Evolutionary conservation across 1,140 invertebrate species (phyloP).

Genomic region (Zaprionus nigranus): DNA sequence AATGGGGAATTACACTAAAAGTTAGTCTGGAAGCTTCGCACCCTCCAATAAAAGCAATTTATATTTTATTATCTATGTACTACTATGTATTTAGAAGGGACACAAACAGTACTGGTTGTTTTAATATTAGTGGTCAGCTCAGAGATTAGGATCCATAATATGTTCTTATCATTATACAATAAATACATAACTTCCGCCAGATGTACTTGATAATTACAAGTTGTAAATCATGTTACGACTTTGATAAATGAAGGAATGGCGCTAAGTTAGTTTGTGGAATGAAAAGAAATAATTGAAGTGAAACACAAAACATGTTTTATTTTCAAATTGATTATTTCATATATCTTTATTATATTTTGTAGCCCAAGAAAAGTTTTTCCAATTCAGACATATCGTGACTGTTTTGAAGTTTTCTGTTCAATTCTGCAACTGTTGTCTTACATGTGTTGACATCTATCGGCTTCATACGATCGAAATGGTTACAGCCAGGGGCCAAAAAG

Average conservation of each 20-base stretch:
- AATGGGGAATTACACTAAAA: neutral
- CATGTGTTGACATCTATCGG: neutral
- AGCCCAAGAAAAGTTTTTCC: neutral
- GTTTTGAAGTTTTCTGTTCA: neutral
- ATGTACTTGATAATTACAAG: neutral
- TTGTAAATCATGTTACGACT: neutral
- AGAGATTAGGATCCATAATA: neutral
- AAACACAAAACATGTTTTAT: neutral
- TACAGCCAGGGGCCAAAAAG: conserved; percentile 31
- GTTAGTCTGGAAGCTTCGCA: neutral
- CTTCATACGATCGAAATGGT: conserved; percentile 39
- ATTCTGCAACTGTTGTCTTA: neutral
- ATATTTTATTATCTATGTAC: neutral
- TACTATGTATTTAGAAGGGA: neutral
- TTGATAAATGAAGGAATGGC: too few relatives aligned
- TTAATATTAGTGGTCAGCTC: neutral
- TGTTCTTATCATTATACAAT: neutral
- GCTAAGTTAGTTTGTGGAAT: too few relatives aligned
- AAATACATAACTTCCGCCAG: neutral
- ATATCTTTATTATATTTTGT: neutral
- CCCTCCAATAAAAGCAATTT: too few relatives aligned
- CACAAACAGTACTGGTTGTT: neutral
- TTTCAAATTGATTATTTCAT: neutral
- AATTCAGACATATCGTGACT: neutral
- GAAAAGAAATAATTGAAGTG: too few relatives aligned